These are phyloP conservation scores for Ginglymostoma cirratum DNA, from an alignment of 2,113 vertebrate species.

Conservation along the genomic window DNA sequence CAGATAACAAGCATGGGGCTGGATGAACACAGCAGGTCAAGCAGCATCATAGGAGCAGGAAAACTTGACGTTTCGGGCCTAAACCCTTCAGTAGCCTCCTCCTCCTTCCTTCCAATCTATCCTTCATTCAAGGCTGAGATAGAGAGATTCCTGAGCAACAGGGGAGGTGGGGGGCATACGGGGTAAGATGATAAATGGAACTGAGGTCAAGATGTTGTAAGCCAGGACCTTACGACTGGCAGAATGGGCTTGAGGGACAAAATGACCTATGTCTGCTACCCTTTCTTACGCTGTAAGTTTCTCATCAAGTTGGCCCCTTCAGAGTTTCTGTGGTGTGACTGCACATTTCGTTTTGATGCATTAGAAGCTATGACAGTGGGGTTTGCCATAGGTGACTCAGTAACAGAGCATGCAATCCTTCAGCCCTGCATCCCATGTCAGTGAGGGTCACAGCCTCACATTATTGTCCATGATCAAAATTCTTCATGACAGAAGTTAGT, in stretches of 20 bases:
- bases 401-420: background rate
- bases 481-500: too few relatives aligned
- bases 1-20: too few relatives aligned
- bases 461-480: too few relatives aligned
- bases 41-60: too few relatives aligned
- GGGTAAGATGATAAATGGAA: background rate
- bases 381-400: background rate
- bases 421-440: too few relatives aligned
- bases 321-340: background rate
- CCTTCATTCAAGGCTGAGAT: background rate
- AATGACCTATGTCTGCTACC: background rate
- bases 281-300: background rate
- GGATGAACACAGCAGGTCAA: too few relatives aligned
- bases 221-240: background rate
- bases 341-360: background rate
- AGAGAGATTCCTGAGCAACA: background rate
- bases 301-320: background rate
- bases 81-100: too few relatives aligned
- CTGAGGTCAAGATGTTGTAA: too few relatives aligned
- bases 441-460: too few relatives aligned
- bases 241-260: background rate
- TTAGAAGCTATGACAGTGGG: background rate
- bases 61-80: too few relatives aligned
- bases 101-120: background rate
- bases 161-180: background rate